phyloP scores from a whole-genome alignment of 2,797 vertebrate species.

The Hydrolagus colliei region DNA sequence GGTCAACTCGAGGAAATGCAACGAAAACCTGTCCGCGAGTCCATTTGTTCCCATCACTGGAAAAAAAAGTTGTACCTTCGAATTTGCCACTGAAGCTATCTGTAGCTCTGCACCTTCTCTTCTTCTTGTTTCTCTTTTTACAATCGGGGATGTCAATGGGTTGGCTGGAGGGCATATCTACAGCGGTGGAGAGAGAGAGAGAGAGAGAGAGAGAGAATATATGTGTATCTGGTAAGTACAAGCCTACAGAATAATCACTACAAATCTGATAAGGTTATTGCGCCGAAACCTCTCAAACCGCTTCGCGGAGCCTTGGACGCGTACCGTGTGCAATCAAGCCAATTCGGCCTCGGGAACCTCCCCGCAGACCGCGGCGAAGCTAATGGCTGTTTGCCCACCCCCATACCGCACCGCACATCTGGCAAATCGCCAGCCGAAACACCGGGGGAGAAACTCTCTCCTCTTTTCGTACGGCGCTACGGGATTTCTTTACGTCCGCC shows the following conservation, averaged over 20 bases:
- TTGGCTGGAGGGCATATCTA: slow-evolving; percentile 85
- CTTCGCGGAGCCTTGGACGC: too few relatives aligned
- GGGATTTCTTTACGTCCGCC: too few relatives aligned
- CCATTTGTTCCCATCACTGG: too few relatives aligned
- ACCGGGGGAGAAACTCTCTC: too few relatives aligned
- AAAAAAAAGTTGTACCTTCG: slow-evolving; percentile 64
- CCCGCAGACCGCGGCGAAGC: too few relatives aligned
- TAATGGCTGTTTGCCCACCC: too few relatives aligned
- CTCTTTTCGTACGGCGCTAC: too few relatives aligned
- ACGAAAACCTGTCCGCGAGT: too few relatives aligned
- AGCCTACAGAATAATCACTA: neutral
- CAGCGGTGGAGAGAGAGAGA: neutral
- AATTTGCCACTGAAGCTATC: slow-evolving; percentile 95
- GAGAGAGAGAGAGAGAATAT: too few relatives aligned
- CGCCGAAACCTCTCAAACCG: neutral
- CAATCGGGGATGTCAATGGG: slow-evolving; percentile 95
- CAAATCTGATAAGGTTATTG: neutral
- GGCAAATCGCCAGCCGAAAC: too few relatives aligned
- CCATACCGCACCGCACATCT: too few relatives aligned
- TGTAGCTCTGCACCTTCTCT: slow-evolving; percentile 89
- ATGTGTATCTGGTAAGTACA: fast-evolving
- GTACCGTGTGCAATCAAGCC: neutral
- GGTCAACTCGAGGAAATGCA: too few relatives aligned
- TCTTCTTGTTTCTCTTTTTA: slow-evolving; percentile 95
- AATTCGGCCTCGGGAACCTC: neutral